A percentile compares a stretch with the other conserved stretches of the same genome.
Evolutionary conservation across 2,888 invertebrate genomes (phyloP).

Genomic region (Microctonus hyperodae): DNA sequence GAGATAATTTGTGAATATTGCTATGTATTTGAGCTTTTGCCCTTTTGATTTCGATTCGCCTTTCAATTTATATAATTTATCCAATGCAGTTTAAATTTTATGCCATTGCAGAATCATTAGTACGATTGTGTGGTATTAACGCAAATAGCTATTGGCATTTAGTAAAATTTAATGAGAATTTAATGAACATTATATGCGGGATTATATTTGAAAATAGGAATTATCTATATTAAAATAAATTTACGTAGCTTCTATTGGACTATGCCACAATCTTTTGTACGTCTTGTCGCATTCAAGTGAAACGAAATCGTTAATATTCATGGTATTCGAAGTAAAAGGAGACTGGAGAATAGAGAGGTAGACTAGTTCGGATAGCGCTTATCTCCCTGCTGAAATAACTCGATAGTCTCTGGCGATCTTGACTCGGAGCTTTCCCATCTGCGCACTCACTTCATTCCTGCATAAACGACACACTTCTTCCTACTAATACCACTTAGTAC

Average conservation of each 20-base stretch:
- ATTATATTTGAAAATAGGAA: slow-evolving; percentile 2
- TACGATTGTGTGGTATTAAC: background rate
- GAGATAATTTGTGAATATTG: background rate
- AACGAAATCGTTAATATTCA: slow-evolving; percentile 58
- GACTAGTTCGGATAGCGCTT: slow-evolving; percentile 42
- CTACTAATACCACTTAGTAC: background rate
- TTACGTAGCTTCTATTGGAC: background rate
- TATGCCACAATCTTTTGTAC: background rate
- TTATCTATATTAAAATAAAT: background rate
- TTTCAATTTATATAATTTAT: background rate
- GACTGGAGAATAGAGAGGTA: background rate
- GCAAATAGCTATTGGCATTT: slow-evolving; percentile 8
- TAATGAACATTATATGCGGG: slow-evolving; percentile 6
- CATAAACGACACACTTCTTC: background rate
- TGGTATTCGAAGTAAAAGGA: slow-evolving; percentile 47
- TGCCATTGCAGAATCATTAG: slow-evolving; percentile 11
- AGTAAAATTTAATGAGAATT: slow-evolving; percentile 8
- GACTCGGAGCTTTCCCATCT: slow-evolving; percentile 54
- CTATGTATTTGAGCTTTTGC: background rate
- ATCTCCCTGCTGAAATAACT: slow-evolving; percentile 59
- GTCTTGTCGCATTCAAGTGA: slow-evolving; percentile 38
- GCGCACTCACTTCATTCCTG: slow-evolving; percentile 25
- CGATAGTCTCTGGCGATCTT: slow-evolving; percentile 54
- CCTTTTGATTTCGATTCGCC: background rate
- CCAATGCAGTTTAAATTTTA: background rate